A percentile compares a stretch with the other conserved stretches of the same genome.
Evolutionary conservation across 30 jellyfish, hydroid and myxozoan genomes (phyloP).

Genomic region (Nemopilema nomurai): DNA sequence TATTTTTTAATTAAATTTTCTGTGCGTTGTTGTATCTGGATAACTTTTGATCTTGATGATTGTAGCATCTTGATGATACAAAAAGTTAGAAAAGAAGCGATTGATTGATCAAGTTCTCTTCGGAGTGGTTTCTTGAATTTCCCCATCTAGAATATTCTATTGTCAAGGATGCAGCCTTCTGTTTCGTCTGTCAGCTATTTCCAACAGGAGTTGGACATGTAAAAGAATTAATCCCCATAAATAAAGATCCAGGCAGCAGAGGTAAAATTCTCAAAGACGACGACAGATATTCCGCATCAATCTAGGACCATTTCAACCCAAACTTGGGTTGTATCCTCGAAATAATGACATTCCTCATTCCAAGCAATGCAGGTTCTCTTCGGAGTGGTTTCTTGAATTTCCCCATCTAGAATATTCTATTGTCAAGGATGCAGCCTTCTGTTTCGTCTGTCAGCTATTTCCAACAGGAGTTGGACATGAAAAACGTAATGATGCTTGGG

Average conservation of each 20-base stretch:
- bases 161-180: too few species aligned
- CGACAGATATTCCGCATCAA: constrained; percentile 45
- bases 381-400: constrained; percentile 59
- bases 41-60: too few species aligned
- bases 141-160: too few species aligned
- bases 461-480: constrained; percentile 70
- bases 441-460: constrained; percentile 61
- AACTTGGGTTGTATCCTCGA: constrained; percentile 56
- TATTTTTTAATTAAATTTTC: too few species aligned
- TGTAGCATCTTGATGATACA: constrained; percentile 39
- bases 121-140: too few species aligned
- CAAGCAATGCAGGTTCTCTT: constrained; percentile 60
- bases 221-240: constrained; percentile 46
- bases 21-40: too few species aligned
- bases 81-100: constrained; percentile 5
- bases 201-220: too few species aligned
- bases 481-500: constrained; percentile 62
- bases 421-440: constrained; percentile 57
- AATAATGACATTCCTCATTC: constrained; percentile 57
- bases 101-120: constrained; percentile 14
- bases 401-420: constrained; percentile 71
- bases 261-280: constrained; percentile 43
- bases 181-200: too few species aligned
- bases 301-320: constrained; percentile 57
- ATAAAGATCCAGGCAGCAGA: constrained; percentile 64